Evolutionary conservation across 2,888 invertebrate species (phyloP).

Genomic region (Anagyrus pseudococci): DNA sequence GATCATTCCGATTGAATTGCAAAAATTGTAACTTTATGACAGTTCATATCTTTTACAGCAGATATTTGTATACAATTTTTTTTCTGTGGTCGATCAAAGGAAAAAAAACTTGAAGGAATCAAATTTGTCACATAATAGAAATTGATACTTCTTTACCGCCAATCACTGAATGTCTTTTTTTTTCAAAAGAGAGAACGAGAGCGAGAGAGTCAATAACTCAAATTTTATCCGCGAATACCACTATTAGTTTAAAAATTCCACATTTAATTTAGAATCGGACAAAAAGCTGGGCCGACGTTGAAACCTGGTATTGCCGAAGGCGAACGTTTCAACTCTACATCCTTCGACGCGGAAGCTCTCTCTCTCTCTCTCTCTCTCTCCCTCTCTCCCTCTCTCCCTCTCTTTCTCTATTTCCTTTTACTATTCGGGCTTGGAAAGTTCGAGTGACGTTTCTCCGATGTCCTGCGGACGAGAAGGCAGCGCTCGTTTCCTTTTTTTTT

Average conservation of each 20-base stretch:
- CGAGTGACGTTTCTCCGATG: not conserved
- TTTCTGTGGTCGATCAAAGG: no score
- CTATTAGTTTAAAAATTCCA: not conserved
- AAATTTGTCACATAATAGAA: not conserved
- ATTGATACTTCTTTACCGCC: not conserved
- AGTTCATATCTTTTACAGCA: no score
- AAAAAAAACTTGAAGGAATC: not conserved
- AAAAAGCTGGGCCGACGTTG: not conserved
- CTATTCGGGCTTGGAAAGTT: no score
- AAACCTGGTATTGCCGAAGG: not conserved
- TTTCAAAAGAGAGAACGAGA: no score
- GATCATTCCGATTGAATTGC: no score
- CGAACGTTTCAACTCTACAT: no score
- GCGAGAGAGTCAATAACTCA: no score
- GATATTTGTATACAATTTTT: no score
- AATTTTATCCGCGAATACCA: not conserved
- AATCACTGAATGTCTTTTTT: not conserved
- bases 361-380: not conserved
- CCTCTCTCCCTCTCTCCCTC: not conserved
- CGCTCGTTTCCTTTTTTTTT: not conserved
- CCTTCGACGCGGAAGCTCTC: not conserved
- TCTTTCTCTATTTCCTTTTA: not conserved
- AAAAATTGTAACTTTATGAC: no score
- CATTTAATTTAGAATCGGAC: not conserved
- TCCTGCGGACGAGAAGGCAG: not conserved